A percentile compares a stretch with the other conserved stretches of the same genome.
Conservation (phyloP, 2,888 invertebrate genomes). For the Pasiphila rectangulata region DNA sequence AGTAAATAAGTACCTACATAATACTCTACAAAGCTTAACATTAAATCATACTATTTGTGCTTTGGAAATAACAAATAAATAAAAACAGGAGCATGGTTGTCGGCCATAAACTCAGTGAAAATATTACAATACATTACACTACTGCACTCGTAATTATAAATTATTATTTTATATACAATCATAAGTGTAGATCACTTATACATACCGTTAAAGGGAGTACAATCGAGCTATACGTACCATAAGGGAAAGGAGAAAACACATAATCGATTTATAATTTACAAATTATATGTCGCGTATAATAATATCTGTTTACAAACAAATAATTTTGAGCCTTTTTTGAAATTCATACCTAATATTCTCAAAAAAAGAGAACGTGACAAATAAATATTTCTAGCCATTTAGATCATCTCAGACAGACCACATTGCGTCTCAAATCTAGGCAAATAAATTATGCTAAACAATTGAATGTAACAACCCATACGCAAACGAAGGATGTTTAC, state of each 20-base stretch:
- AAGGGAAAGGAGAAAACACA: not conserved
- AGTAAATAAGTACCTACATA: conserved; percentile 53
- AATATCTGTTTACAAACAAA: too few relatives aligned
- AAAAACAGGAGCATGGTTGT: conserved; percentile 36
- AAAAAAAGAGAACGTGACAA: too few relatives aligned
- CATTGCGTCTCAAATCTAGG: too few relatives aligned
- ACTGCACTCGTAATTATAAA: conserved; percentile 15
- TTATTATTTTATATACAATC: conserved; percentile 10
- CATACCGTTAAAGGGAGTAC: conserved; percentile 2
- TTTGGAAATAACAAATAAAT: conserved; percentile 46
- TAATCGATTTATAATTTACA: not conserved
- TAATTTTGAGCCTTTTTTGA: too few relatives aligned
- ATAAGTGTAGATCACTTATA: conserved; percentile 10
- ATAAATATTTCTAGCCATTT: too few relatives aligned
- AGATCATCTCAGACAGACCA: too few relatives aligned
- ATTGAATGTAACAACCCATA: too few relatives aligned
- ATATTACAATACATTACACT: conserved; percentile 13
- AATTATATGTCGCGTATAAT: not conserved
- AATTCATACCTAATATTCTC: too few relatives aligned
- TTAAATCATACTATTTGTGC: conserved; percentile 44
- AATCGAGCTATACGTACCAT: not conserved
- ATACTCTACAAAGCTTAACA: conserved; percentile 49
- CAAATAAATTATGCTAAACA: too few relatives aligned
- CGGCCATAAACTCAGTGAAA: conserved; percentile 16
- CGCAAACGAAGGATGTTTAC: too few relatives aligned